Conservation (phyloP, 1,140 invertebrate species). For the Tribolium madens region DNA sequence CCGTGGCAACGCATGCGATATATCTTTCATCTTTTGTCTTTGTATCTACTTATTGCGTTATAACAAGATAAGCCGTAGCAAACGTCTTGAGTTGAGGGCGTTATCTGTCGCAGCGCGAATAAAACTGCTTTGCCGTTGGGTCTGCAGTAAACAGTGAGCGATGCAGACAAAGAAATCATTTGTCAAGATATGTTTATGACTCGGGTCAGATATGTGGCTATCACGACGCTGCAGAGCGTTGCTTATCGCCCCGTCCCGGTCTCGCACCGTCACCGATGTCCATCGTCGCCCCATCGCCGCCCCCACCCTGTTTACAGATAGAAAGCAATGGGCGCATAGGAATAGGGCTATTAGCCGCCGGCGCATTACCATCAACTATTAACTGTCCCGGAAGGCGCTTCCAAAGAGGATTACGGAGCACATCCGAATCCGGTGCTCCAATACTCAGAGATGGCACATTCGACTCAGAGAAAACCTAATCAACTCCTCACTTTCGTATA, state of each 20-base stretch:
- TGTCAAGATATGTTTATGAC: conserved; percentile 49
- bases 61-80: conserved; percentile 44
- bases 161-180: conserved; percentile 47
- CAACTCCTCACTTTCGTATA: conserved; percentile 38
- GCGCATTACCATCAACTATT: conserved; percentile 50
- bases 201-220: conserved; percentile 33
- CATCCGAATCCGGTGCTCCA: conserved; percentile 39
- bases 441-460: conserved; percentile 30
- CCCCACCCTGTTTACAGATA: conserved; percentile 30
- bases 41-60: conserved; percentile 47
- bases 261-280: conserved; percentile 33
- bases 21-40: conserved; percentile 47
- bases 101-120: conserved; percentile 42
- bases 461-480: conserved; percentile 40
- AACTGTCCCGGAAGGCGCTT: conserved; percentile 47
- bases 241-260: conserved; percentile 34
- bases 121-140: conserved; percentile 41
- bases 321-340: conserved; percentile 45
- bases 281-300: conserved; percentile 11
- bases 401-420: conserved; percentile 45
- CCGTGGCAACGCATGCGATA: conserved; percentile 31
- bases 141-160: conserved; percentile 28
- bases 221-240: conserved; percentile 14
- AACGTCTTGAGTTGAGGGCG: conserved; percentile 41
- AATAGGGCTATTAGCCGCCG: conserved; percentile 47